Base-by-base conservation (phyloP, 2,113 vertebrate genomes). In the Panurus biarmicus region DNA sequence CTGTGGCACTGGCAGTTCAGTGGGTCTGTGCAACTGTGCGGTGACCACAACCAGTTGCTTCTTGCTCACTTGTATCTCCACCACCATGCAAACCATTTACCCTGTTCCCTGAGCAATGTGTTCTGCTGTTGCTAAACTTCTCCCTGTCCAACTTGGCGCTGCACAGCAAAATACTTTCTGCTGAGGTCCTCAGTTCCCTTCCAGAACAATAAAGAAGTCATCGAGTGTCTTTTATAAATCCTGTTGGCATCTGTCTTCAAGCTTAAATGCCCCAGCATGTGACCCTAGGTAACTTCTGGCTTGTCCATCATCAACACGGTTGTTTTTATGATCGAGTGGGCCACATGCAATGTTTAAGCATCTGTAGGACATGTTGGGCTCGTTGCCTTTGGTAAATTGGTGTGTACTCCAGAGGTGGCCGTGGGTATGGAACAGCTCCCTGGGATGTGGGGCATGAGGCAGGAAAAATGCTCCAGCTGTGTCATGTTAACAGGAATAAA, bases 261-360 rank as follows among this genome's bases (percentile, higher is more conserved):
- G 36, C 28, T 45, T 78, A 35, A 75, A 31, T 38, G 33, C 8
- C 36, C 9, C 0, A 0, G 4, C 9, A 7, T 0, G 0, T 38
- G 47, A 47, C n/a, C 15, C n/a, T 14, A 14, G 24, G 10, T 28
- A 36, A 31, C 36, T 58, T 70, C 10, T 35, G 53, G 17, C 53
- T 80, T 7, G 0, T 47, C 50, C 24, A 1, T 56, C 42, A 4
- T 23, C 74, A 58, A 10, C n/a, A 36, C 35, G 0, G 0, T 24
- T 36, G 45, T n/a, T 86, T 47, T 79, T 40, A 18, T 16, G 47
- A 67, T 40, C 0, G 1, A 22, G 23, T 7, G 40, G 51, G n/a
- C 21, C 80, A 44, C 20, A 14, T 31, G 22, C 33, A 48, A 20
- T 4, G 10, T 38, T 14, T 17, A 23, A 28, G 42, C 3, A 3